Base-by-base conservation (phyloP, 2,113 vertebrate species). In the Collichthys lucidus region DNA sequence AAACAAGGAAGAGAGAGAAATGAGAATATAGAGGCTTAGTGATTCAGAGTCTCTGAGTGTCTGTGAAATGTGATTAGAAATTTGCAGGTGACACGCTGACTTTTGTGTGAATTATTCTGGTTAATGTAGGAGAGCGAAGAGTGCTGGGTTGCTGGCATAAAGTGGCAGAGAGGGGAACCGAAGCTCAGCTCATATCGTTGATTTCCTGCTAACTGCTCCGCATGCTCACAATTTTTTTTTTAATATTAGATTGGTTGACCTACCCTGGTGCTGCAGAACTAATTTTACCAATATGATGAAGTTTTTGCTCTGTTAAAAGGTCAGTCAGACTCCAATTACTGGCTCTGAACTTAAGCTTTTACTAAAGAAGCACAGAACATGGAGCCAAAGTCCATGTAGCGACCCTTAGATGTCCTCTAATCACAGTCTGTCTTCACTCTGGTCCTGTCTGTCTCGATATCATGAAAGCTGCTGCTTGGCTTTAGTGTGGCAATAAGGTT, bases 31-130 rank as follows among this genome's bases (percentile, higher is more conserved):
- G 68, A 83, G 68, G n/a, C 55, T 72, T 74, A 49, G 42, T 49
- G 79, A 56, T 72, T 83, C 47, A 74, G 42, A 79, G 29, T 49
- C 64, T 72, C 64, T 22, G 46, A 82, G 53, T 65, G 22, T 73
- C 64, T 87, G 80, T 74, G 78, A 82, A 81, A 81, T 79, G 67
- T 83, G 85, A 84, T 84, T 82, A 77, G 81, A 77, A 26, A 57
- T 73, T 31, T 77, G 64, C 79, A 86, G 74, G 71, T 89, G 77
- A 81, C 70, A 86, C 59, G 11, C 12, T 77, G 74, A 77, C 57
- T 76, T 75, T 20, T 64, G 42, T 61, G 9, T 14, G 14, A 46
- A 14, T 81, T 7, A 66, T 81, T 81, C 35, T 61, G 56, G 56
- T 62, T 70, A 3, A 65, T 75, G 14, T 56, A 14, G 26, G 19